Evolutionary conservation across 2,113 vertebrate species (phyloP).

Genomic region (Panthera tigris): DNA sequence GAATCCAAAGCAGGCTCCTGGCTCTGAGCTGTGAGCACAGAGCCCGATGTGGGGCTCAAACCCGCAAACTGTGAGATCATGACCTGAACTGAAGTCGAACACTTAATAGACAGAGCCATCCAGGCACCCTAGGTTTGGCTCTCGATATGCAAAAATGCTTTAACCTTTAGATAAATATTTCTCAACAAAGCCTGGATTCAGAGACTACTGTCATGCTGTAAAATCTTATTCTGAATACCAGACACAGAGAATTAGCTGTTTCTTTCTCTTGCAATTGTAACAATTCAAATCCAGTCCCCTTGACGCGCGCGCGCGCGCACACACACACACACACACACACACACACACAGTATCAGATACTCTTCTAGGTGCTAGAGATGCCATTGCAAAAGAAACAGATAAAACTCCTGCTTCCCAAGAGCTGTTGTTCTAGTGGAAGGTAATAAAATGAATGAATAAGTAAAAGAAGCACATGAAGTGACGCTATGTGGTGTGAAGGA

Average conservation of each 20-base stretch:
- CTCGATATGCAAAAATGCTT: neutral
- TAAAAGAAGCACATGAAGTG: neutral
- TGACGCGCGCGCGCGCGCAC: neutral
- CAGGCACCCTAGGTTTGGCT: neutral
- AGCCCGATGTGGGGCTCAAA: no score
- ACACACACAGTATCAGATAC: neutral
- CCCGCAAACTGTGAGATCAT: no score
- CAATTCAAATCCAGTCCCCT: neutral
- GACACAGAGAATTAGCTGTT: neutral
- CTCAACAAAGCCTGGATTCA: neutral
- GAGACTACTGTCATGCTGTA: neutral
- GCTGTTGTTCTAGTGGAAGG: neutral
- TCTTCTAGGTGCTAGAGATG: neutral
- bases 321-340: no score
- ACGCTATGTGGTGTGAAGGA: neutral
- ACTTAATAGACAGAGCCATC: no score
- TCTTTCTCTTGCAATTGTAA: neutral
- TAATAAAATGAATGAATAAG: neutral
- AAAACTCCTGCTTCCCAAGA: neutral
- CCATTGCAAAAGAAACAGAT: neutral
- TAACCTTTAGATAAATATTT: neutral
- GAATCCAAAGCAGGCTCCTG: no score
- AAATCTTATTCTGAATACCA: slow-evolving; percentile 16
- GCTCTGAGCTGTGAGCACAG: no score
- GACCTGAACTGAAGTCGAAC: no score